These are phyloP conservation scores for Picus viridis DNA, from an alignment of 2,797 vertebrate genomes.

Conservation along the genomic window DNA sequence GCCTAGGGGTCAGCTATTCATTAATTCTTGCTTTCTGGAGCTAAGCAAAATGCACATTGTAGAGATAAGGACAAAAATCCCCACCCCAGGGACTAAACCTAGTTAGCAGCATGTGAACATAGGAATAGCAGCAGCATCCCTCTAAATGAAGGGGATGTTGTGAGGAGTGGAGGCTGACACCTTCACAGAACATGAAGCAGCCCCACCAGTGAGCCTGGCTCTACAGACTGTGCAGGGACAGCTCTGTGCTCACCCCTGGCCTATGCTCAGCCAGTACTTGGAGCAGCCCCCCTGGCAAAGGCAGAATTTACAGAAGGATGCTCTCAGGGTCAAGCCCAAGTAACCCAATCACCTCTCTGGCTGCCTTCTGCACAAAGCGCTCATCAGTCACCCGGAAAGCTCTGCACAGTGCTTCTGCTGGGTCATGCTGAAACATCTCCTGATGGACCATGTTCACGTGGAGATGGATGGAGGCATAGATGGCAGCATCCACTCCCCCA, in stretches of 20 bases:
- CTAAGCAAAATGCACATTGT: not conserved
- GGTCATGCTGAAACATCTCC: conserved; percentile 91
- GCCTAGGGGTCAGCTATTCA: not conserved
- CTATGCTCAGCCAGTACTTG: not conserved
- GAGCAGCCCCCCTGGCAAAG: not conserved
- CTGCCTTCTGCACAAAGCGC: conserved; percentile 94
- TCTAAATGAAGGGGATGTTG: not conserved
- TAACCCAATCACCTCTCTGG: conserved; percentile 87
- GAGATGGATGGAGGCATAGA: conserved; percentile 95
- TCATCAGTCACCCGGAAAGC: conserved; percentile 94
- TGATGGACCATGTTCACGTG: conserved; percentile 94
- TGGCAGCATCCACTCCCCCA: conserved; percentile 95
- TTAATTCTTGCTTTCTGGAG: not conserved
- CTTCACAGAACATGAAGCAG: not conserved
- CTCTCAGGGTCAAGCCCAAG: not conserved
- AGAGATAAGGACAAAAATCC: not conserved
- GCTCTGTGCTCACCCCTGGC: not conserved
- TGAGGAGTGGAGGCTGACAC: not conserved
- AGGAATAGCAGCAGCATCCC: not conserved
- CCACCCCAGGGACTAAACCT: not conserved
- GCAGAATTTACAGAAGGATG: accelerated
- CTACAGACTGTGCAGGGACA: accelerated
- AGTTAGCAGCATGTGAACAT: not conserved
- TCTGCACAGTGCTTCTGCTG: conserved; percentile 87
- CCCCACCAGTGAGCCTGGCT: not conserved